A percentile compares a stretch with the other conserved stretches of the same genome.
Conservation (phyloP, 1,140 invertebrate species). For the Anastrepha ludens region DNA sequence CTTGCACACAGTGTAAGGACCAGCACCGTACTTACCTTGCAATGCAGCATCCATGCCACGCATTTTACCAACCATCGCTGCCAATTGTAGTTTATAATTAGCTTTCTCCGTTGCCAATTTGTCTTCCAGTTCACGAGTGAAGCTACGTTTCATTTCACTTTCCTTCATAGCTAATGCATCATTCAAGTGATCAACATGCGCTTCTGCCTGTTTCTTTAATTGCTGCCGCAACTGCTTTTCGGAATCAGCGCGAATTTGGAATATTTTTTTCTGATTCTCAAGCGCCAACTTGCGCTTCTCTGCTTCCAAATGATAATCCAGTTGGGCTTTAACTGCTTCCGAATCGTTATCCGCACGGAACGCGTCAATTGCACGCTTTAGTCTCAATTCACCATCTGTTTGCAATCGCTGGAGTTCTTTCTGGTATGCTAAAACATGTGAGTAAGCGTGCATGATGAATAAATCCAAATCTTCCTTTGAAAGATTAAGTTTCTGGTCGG, state of each 20-base stretch:
- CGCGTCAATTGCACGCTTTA: slow-evolving; percentile 80
- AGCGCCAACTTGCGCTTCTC: slow-evolving; percentile 76
- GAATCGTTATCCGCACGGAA: slow-evolving; percentile 74
- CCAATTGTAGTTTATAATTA: slow-evolving; percentile 85
- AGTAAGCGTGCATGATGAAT: slow-evolving; percentile 81
- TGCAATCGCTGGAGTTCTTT: slow-evolving; percentile 83
- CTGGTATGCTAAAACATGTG: slow-evolving; percentile 81
- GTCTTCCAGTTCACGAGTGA: slow-evolving; percentile 82
- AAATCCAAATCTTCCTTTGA: slow-evolving; percentile 81
- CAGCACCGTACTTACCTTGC: slow-evolving; percentile 79
- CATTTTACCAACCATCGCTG: slow-evolving; percentile 86
- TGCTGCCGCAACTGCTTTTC: slow-evolving; percentile 86
- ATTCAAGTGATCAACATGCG: slow-evolving; percentile 88
- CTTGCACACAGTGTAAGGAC: slow-evolving; percentile 13
- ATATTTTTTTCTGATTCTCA: slow-evolving; percentile 77
- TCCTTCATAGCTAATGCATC: slow-evolving; percentile 84
- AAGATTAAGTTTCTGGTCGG: slow-evolving; percentile 80
- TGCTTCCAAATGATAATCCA: slow-evolving; percentile 77
- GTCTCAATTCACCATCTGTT: slow-evolving; percentile 79
- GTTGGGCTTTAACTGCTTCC: slow-evolving; percentile 74
- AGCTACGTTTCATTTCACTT: slow-evolving; percentile 80
- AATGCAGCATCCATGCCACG: slow-evolving; percentile 91
- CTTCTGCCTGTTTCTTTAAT: slow-evolving; percentile 86
- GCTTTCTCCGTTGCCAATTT: slow-evolving; percentile 81
- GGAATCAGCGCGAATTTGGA: slow-evolving; percentile 78